Evolutionary conservation across 2,797 vertebrate species (phyloP), one percentile per base, ranked within the genome.

Genomic region (Spinus olivaceus): DNA sequence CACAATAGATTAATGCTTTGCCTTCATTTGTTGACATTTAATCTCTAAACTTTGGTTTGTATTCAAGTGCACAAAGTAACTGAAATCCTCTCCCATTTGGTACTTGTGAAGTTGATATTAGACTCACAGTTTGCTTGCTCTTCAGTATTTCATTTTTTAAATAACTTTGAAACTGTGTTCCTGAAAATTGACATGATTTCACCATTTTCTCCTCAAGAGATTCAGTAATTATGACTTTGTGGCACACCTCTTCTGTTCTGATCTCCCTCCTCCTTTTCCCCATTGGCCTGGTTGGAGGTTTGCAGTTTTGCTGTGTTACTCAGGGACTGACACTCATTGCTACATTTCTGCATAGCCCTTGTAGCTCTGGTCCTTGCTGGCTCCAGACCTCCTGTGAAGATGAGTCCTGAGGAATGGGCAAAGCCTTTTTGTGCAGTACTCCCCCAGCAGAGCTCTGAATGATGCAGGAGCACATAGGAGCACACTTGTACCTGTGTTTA

Each of bases 21-120:
- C 94, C 86, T 95, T 95, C 79, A 84, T 93, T 95, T 90, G 63
- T 53, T 96, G 96, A 92, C 93, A 57, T 92, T 89, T 96, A 95
- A 96, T 96, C 92, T 97, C 94, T 95, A 90, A 53, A 27, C 24
- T 83, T 93, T 39, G 27, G 64, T 94, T 95, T 95, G 53, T 79
- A 96, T 96, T 97, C 96, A n/a, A 61, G 57, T 51, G 37, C 77
- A 88, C 41, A 86, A 54, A 66, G 46, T 59, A 71, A 60, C 80
- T 63, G 35, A 81, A 90, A 85, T 44, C 57, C 63, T 89, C 33
- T 85, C 44, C 25, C 19, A 54, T 61, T 80, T 92, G 57, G 32
- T 89, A 46, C 28, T 39, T 61, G 30, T 50, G 63, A 64, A 81
- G 50, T 9, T 50, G 51, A 9, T 79, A 25, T 7, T 54, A 59